Base-by-base conservation (phyloP, 2,797 vertebrate species). In the Gallinago nigripennis region DNA sequence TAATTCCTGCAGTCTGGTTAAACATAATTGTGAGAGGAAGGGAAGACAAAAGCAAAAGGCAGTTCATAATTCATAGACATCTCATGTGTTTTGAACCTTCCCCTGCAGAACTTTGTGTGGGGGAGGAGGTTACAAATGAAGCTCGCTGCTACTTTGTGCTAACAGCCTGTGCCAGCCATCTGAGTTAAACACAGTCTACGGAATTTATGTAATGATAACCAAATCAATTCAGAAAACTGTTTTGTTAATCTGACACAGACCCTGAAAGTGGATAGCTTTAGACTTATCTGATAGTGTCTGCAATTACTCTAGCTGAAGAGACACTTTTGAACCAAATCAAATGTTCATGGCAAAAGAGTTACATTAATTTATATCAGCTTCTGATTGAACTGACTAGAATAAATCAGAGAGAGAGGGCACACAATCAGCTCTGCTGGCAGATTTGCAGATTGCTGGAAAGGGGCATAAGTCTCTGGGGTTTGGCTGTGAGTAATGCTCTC, bases 351-450 rank as follows among this genome's bases (percentile, higher is more conserved):
- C 82, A 88, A 60, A 91, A 88, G 87, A 92, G 82, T 65, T 94
- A 85, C 57, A 68, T 94, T 90, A 94, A 96, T 96, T 96, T 94
- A 64, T 86, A 96, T 86, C 95, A 88, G 87, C 57, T 90, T 57
- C 93, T 94, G 94, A 95, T 83, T 91, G 93, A 94, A 92, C 82
- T 54, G 76, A 92, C 79, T 86, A 68, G 61, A 94, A 92, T 96
- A 94, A 95, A 96, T 96, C 91, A 95, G 33, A 89, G 53, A 2
- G 10, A 91, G 65, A 35, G 25, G 85, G 82, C 90, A 83, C 54
- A 84, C 82, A 90, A 79, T 94, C 90, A 90, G 76, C 61, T 88
- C 93, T 94, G 69, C 91, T 95, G 94, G 94, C 93, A 96, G 96
- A 95, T 90, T 92, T 91, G 87, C 95, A 91, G 79, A 65, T 90